Evolutionary conservation across 2,113 vertebrate genomes (phyloP), one percentile per base, ranked within the genome.

Genomic region (Prinia subflava): DNA sequence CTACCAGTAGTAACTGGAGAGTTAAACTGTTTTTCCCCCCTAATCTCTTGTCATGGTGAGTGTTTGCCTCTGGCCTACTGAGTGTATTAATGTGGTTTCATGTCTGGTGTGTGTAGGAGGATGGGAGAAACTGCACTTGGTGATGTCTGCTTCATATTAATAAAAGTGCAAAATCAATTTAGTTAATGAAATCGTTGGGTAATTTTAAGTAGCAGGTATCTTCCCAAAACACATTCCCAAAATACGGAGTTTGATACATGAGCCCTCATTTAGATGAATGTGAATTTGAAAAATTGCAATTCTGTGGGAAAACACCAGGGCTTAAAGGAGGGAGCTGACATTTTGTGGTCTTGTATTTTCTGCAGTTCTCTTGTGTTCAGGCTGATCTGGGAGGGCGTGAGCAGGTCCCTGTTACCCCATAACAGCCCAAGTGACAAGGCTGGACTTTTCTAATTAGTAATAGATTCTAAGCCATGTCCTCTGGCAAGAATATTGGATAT

Each of bases 101-200:
- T 67, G 86, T 78, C 83, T 95, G 86, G 60, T 39, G 37, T 62
- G 89, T 95, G 95, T 94, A 82, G 87, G 96, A 87, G 95, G 91
- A 28, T 52, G 44, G 92, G 83, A 96, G 92, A 96, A 94, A 69
- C 92, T 97, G 94, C 73, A 41, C 42, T 59, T 15, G 69, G 69
- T 89, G 86, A 53, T 0, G 12, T 91, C 83, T 84, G 77, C 73
- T 81, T 92, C 37, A 7, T 56, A 18, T 62, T 89, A 81, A 87
- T 60, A 7, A 89, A 86, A 81, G 30, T 64, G 15, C 52, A 80
- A 68, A 56, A 53, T 60, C 37, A 75, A 57, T 75, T 60, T 31
- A 80, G n/a, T 50, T 89, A 77, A 88, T 83, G 55, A 81, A 90
- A 63, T 83, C 59, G 8, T 25, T 0, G 5, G 30, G 42, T 80